Percentiles rank a stretch among this genome's conserved stretches.
These are phyloP conservation scores for Ctenopoma multispine DNA, from an alignment of 2,797 vertebrate species.

Conservation along the genomic window DNA sequence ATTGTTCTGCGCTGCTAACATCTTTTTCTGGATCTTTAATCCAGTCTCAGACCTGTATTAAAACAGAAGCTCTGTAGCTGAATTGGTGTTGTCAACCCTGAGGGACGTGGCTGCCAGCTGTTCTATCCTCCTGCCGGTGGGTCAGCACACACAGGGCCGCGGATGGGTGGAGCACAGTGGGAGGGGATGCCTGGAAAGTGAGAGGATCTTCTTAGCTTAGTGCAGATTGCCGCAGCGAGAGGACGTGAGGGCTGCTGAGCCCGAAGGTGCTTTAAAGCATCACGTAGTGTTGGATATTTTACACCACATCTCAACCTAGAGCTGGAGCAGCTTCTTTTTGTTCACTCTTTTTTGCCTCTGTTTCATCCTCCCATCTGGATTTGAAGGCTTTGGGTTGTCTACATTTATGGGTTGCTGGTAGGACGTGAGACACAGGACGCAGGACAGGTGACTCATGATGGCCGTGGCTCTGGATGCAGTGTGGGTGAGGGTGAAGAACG, in stretches of 20 bases:
- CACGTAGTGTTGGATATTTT: slow-evolving; percentile 41
- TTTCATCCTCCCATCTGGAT: slow-evolving; percentile 50
- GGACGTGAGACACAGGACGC: slow-evolving; percentile 65
- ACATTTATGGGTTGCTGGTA: slow-evolving; percentile 85
- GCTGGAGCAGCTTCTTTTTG: slow-evolving; percentile 9
- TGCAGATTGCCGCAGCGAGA: slow-evolving; percentile 53
- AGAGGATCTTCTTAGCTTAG: slow-evolving; percentile 72
- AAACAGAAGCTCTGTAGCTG: slow-evolving; percentile 76
- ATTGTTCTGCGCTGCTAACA: slow-evolving; percentile 34
- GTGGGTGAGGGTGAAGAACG: slow-evolving; percentile 90
- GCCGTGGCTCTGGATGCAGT: slow-evolving; percentile 89
- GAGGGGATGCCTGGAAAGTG: slow-evolving; percentile 69
- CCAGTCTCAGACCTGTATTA: slow-evolving; percentile 71
- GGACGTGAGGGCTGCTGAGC: slow-evolving; percentile 59
- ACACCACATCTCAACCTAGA: slow-evolving; percentile 2
- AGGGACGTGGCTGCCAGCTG: slow-evolving; percentile 72
- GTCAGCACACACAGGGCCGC: slow-evolving; percentile 44
- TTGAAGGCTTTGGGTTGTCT: slow-evolving; percentile 36
- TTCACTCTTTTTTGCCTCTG: slow-evolving; percentile 1
- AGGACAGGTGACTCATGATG: slow-evolving; percentile 82
- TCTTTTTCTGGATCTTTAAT: slow-evolving; percentile 73
- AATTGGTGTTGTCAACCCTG: slow-evolving; percentile 72
- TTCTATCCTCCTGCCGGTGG: slow-evolving; percentile 65
- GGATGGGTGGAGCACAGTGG: slow-evolving; percentile 70
- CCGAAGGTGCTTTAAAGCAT: slow-evolving; percentile 50